A percentile compares a stretch with the other conserved stretches of the same genome.
Evolutionary conservation across 2,888 invertebrate genomes (phyloP).

Genomic region (Caenorhabditis uteleia): DNA sequence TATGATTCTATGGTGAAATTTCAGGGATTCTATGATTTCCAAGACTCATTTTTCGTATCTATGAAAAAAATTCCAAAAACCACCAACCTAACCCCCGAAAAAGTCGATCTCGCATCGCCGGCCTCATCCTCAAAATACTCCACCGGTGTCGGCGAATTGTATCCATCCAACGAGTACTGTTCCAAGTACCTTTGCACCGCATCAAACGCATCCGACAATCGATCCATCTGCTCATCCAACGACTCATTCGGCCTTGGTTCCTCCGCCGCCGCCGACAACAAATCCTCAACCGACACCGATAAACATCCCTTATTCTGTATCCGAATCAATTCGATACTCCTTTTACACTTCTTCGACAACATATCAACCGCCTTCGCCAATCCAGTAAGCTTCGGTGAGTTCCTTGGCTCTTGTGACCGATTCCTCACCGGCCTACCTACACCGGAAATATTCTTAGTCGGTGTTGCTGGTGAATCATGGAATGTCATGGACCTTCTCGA

Average conservation of each 20-base stretch:
- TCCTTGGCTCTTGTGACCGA: constrained; percentile 34
- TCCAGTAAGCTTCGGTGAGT: constrained; percentile 24
- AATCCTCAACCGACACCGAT: constrained; percentile 58
- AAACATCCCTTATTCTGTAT: constrained; percentile 59
- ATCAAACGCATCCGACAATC: constrained; percentile 56
- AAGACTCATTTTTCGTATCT: background rate
- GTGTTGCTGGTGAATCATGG: constrained; percentile 40
- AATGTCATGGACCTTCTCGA: constrained; percentile 63
- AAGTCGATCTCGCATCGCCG: constrained; percentile 29
- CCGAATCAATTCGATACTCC: constrained; percentile 65
- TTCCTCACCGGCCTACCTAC: constrained; percentile 15
- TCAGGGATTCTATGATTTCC: too few relatives aligned
- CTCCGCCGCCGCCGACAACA: constrained; percentile 52
- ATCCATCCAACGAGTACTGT: constrained; percentile 56
- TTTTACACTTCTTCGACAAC: constrained; percentile 66
- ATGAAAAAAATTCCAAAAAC: background rate
- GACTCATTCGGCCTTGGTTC: constrained; percentile 48
- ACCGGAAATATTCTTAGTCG: constrained; percentile 15
- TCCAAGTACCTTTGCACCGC: constrained; percentile 54
- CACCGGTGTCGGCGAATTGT: constrained; percentile 42
- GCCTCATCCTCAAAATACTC: constrained; percentile 35
- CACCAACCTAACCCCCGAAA: constrained; percentile 39
- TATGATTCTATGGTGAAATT: too few relatives aligned
- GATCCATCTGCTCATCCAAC: constrained; percentile 51
- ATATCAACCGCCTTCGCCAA: constrained; percentile 61